Evolutionary conservation across 2,113 vertebrate species (phyloP).

Genomic region (Cygnus atratus): DNA sequence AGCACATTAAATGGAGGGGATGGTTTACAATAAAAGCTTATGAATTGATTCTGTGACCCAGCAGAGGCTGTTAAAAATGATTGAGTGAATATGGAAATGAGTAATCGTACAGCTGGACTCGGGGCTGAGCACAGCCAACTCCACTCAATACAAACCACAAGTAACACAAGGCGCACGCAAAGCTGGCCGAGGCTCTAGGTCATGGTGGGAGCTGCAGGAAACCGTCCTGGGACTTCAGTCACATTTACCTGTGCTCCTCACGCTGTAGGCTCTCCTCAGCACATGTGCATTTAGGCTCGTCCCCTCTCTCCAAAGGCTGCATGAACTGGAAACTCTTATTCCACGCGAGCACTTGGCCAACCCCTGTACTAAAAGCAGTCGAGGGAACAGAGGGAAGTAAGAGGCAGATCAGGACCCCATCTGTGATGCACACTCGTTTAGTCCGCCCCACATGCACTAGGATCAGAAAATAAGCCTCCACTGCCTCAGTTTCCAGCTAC

Average conservation of each 20-base stretch:
- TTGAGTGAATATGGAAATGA: slow-evolving; percentile 32
- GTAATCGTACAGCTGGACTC: slow-evolving; percentile 10
- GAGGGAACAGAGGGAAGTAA: background rate
- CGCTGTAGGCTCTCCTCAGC: background rate
- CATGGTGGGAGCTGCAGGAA: background rate
- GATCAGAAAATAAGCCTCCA: background rate
- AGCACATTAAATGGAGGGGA: slow-evolving; percentile 12
- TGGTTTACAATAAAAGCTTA: background rate
- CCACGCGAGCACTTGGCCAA: rapidly evolving
- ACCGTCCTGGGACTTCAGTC: background rate
- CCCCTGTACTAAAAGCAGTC: rapidly evolving
- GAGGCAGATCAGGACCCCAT: background rate
- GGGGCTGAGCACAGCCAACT: background rate
- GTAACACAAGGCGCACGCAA: background rate
- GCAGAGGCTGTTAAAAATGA: slow-evolving; percentile 17
- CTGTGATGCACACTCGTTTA: rapidly evolving
- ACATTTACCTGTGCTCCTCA: background rate
- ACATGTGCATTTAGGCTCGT: background rate
- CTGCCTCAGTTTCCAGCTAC: background rate
- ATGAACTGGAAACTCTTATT: background rate
- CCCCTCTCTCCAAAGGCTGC: background rate
- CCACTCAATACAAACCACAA: background rate
- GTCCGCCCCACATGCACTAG: background rate
- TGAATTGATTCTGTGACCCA: background rate
- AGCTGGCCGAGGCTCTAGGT: background rate